phyloP scores from a whole-genome alignment of 1,140 invertebrate genomes.

The Cataglyphis hispanica region DNA sequence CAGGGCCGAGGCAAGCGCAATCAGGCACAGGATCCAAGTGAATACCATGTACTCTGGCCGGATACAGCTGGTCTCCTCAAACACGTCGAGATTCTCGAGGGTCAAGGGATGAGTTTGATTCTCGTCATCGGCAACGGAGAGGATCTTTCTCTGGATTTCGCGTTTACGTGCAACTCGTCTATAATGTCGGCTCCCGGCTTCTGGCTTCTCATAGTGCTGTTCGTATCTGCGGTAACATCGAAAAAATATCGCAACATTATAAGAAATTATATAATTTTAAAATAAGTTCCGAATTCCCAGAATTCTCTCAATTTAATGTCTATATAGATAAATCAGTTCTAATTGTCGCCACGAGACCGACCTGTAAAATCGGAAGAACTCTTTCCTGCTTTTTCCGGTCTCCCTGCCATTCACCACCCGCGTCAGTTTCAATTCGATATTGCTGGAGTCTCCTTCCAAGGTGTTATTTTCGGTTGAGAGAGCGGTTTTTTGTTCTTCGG shows the following conservation, averaged over 20 bases:
- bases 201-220: slow-evolving; percentile 61
- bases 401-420: slow-evolving; percentile 59
- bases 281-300: neutral
- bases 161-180: slow-evolving; percentile 61
- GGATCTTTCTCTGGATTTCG: slow-evolving; percentile 72
- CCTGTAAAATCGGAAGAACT: slow-evolving; percentile 75
- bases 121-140: slow-evolving; percentile 60
- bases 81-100: slow-evolving; percentile 7
- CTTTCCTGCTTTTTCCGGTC: slow-evolving; percentile 66
- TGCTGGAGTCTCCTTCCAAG: neutral
- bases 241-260: no score
- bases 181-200: slow-evolving; percentile 72
- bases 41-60: slow-evolving; percentile 96
- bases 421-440: slow-evolving; percentile 66
- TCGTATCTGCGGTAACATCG: slow-evolving; percentile 68
- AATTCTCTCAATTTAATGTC: neutral
- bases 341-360: neutral
- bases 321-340: neutral
- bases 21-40: slow-evolving; percentile 96
- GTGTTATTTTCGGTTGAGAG: slow-evolving; percentile 57
- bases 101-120: neutral
- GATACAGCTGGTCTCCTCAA: slow-evolving; percentile 84
- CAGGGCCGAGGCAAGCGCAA: slow-evolving; percentile 96
- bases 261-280: no score
- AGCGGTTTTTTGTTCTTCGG: slow-evolving; percentile 19